phyloP scores from a whole-genome alignment of 2,113 vertebrate genomes.

The Narcine bancroftii region DNA sequence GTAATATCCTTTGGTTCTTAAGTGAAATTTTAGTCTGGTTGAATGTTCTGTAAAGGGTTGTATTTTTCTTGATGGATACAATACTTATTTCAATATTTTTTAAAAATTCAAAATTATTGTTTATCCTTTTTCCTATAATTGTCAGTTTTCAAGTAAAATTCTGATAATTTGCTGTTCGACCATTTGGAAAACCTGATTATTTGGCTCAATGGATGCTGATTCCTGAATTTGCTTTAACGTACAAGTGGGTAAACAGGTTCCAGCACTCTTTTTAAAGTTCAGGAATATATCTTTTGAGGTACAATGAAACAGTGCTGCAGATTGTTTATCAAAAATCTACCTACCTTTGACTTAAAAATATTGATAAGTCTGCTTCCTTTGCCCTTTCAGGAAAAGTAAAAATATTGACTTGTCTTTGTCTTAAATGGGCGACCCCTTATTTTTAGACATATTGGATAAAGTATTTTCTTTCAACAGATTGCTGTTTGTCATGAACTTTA shows the following conservation, averaged over 20 bases:
- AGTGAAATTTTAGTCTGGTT: neutral
- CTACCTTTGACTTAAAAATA: no score
- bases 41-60: neutral
- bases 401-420: no score
- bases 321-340: no score
- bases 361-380: no score
- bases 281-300: neutral
- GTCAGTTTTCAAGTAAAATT: neutral
- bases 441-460: neutral
- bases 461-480: constrained; percentile 61
- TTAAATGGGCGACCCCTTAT: no score
- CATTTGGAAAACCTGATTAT: no score
- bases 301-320: neutral
- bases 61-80: neutral
- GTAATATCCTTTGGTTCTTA: neutral
- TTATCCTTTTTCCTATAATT: neutral
- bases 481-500: constrained; percentile 96
- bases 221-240: no score
- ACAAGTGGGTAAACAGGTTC: no score
- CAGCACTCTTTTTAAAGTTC: no score
- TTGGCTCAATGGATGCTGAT: no score
- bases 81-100: neutral
- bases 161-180: no score
- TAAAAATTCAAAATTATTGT: neutral
- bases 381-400: no score